phyloP scores from a whole-genome alignment of 2,113 vertebrate species.

The Ovibos moschatus region DNA sequence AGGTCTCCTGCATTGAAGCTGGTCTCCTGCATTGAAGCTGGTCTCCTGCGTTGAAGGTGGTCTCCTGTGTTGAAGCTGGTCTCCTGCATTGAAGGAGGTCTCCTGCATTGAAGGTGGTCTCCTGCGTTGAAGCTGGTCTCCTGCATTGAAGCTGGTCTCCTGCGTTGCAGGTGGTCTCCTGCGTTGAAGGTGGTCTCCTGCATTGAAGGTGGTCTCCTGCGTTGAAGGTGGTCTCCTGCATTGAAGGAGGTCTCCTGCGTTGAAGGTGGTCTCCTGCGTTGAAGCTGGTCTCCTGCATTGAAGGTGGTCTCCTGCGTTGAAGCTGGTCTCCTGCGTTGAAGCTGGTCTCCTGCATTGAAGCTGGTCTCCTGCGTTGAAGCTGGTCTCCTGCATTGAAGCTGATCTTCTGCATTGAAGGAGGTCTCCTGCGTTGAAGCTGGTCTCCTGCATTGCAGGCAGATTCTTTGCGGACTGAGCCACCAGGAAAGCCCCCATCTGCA shows the following conservation, averaged over 20 bases:
- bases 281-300: neutral
- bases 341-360: neutral
- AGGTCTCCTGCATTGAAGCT: neutral
- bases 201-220: neutral
- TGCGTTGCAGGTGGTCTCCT: neutral
- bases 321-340: neutral
- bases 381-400: neutral
- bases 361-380: fast-evolving
- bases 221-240: neutral
- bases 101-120: neutral
- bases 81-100: neutral
- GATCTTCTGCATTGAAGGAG: no score
- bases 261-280: neutral
- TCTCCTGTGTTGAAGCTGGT: no score
- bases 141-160: no score
- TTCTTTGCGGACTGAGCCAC: neutral
- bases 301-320: no score
- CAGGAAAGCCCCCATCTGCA: neutral
- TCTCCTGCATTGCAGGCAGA: neutral
- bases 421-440: neutral
- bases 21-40: no score
- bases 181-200: neutral
- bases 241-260: neutral
- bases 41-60: no score
- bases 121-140: neutral